Percentiles rank a stretch among this genome's conserved stretches.
phyloP scores from a whole-genome alignment of 2,113 vertebrate species.

The Larimichthys polyactis region DNA sequence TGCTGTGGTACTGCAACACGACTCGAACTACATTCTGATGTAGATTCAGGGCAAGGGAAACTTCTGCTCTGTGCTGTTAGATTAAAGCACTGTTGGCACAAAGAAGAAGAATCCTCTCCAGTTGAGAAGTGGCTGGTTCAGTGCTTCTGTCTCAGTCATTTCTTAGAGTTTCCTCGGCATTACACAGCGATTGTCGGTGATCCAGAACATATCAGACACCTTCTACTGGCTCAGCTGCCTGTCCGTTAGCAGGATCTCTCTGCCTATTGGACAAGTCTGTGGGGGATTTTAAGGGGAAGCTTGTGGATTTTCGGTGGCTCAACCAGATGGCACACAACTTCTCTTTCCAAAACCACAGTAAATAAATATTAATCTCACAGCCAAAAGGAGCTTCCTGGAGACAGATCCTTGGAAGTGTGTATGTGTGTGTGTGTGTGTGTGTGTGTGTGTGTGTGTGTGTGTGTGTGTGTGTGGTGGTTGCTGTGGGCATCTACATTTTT shows the following conservation, averaged over 20 bases:
- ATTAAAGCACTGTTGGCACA: constrained; percentile 23
- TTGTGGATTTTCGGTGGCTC: constrained; percentile 47
- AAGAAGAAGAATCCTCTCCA: background rate
- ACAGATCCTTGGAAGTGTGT: constrained; percentile 27
- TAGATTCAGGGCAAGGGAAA: background rate
- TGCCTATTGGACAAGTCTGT: constrained; percentile 16
- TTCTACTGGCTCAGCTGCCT: constrained; percentile 30
- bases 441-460: too few species aligned
- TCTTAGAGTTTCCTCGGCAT: constrained; percentile 22
- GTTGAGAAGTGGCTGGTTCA: background rate
- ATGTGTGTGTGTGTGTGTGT: too few species aligned
- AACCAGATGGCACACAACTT: constrained; percentile 55
- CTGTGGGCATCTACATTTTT: constrained; percentile 5
- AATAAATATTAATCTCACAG: constrained; percentile 61
- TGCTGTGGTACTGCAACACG: fast-evolving
- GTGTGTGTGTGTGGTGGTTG: background rate
- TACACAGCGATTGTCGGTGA: constrained; percentile 30
- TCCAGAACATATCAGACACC: constrained; percentile 40
- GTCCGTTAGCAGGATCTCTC: constrained; percentile 27
- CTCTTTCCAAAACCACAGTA: constrained; percentile 49
- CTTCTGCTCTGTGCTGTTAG: constrained; percentile 2
- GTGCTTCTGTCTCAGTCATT: constrained; percentile 5
- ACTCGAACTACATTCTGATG: background rate
- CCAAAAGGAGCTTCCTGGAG: constrained; percentile 41
- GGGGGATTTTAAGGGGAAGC: constrained; percentile 28